These are phyloP conservation scores for Laticauda colubrina DNA, from an alignment of 2,113 vertebrate species.

Conservation along the genomic window DNA sequence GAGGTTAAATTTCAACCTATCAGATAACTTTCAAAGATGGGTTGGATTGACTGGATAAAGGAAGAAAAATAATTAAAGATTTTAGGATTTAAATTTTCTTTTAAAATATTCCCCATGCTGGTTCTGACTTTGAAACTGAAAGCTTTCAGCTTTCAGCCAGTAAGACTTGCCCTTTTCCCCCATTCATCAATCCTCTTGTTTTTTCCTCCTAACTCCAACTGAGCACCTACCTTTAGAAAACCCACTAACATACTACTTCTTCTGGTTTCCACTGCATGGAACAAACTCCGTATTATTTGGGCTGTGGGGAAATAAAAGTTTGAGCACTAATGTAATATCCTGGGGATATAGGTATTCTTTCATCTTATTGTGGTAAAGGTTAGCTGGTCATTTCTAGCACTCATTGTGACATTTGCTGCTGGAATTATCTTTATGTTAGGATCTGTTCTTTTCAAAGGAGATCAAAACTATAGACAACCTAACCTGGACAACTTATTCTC, in stretches of 20 bases:
- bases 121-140: not conserved
- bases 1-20: not conserved
- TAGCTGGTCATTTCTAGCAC: slow-evolving; percentile 20
- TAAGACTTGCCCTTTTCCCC: not conserved
- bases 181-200: not conserved
- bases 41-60: not conserved
- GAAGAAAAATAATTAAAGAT: not conserved
- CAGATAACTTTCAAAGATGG: not conserved
- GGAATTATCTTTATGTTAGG: slow-evolving; percentile 7
- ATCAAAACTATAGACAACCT: not conserved
- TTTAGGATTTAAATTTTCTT: not conserved
- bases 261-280: not conserved
- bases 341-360: slow-evolving; percentile 22
- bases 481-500: not conserved
- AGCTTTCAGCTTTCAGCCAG: not conserved
- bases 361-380: slow-evolving; percentile 20
- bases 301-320: slow-evolving; percentile 11
- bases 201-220: not conserved
- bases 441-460: not conserved
- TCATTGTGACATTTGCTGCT: slow-evolving; percentile 20
- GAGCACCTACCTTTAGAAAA: slow-evolving; percentile 22
- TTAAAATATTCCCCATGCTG: not conserved
- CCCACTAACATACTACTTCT: not conserved
- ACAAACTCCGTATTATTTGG: slow-evolving; percentile 16
- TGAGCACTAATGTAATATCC: slow-evolving; percentile 11